Evolutionary conservation across 2,888 invertebrate genomes (phyloP), one percentile per base, ranked within the genome.

Genomic region (Melanophora roralis): DNA sequence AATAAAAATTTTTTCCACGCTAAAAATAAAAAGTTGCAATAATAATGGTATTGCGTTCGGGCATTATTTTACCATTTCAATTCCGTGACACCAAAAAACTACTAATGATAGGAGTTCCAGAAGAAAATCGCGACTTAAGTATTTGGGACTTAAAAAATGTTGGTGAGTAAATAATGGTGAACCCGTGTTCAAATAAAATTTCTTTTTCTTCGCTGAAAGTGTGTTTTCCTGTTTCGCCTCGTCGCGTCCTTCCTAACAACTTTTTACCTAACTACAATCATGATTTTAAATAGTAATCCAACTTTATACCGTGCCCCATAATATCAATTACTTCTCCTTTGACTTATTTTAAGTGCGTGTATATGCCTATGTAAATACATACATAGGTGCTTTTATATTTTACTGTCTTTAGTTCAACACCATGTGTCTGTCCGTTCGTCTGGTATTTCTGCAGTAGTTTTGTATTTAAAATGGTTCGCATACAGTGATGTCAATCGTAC

Each of bases 61-160:
- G 88, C 62, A 86, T 85, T 69, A 88, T 88, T 78, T 85, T 88
- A 81, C 89, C 88, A 76, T 89, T 88, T 88, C 88, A 87, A 84
- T 88, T 86, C 83, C 86, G 88, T 73, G 86, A 87, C 82, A 85
- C 84, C 16, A 89, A 88, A 72, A 88, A 88, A 78, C 83, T 88
- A 60, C 82, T 88, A 23, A 86, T 86, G 85, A 85, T 89, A 78
- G 86, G 86, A 53, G 86, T 86, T 21, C 84, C 86, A 64, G 85
- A 87, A 76, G 85, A 87, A 57, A 84, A 86, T 81, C 82, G 86
- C n/a, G 85, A 86, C 81, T 81, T 86, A 14, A 88, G 86, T 79
- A 86, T 88, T 82, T 86, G 85, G 85, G 89, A 89, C 83, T 84
- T 89, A 19, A 86, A 86, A 85, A 86, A 86, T 85, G 86, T 88